Evolutionary conservation across 2,113 vertebrate genomes (phyloP).

Genomic region (Gambusia affinis): DNA sequence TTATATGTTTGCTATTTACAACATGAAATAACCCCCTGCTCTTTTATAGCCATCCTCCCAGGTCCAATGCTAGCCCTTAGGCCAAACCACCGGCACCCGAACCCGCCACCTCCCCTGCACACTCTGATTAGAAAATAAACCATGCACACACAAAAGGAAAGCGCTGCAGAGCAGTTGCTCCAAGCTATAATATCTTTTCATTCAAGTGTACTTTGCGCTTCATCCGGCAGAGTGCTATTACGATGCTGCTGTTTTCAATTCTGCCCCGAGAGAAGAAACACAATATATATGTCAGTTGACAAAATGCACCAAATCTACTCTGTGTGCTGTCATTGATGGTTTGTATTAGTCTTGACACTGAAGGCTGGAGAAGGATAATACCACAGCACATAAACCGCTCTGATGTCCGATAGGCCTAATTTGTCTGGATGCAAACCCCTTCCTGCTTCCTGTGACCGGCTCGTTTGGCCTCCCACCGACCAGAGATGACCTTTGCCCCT

Average conservation of each 20-base stretch:
- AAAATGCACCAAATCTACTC: conserved; percentile 49
- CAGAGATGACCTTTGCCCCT: conserved; percentile 63
- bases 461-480: conserved; percentile 67
- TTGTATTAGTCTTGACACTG: conserved; percentile 59
- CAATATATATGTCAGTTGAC: conserved; percentile 71
- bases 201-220: conserved; percentile 70
- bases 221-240: conserved; percentile 72
- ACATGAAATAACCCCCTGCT: conserved; percentile 24
- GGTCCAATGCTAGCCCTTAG: conserved; percentile 64
- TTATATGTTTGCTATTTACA: conserved; percentile 42
- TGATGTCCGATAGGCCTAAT: conserved; percentile 53
- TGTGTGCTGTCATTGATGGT: conserved; percentile 51
- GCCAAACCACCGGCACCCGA: conserved; percentile 48
- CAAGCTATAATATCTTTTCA: conserved; percentile 74
- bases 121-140: conserved; percentile 74
- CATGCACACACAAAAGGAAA: conserved; percentile 51
- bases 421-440: conserved; percentile 56
- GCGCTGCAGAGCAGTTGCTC: conserved; percentile 64
- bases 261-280: conserved; percentile 61
- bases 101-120: conserved; percentile 52
- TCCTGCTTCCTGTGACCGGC: conserved; percentile 26
- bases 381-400: conserved; percentile 24
- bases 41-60: conserved; percentile 53
- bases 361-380: conserved; percentile 61
- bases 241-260: conserved; percentile 66